Evolutionary conservation across 2,888 invertebrate genomes (phyloP), one percentile per base, ranked within the genome.

Genomic region (Leptopilina myrica): DNA sequence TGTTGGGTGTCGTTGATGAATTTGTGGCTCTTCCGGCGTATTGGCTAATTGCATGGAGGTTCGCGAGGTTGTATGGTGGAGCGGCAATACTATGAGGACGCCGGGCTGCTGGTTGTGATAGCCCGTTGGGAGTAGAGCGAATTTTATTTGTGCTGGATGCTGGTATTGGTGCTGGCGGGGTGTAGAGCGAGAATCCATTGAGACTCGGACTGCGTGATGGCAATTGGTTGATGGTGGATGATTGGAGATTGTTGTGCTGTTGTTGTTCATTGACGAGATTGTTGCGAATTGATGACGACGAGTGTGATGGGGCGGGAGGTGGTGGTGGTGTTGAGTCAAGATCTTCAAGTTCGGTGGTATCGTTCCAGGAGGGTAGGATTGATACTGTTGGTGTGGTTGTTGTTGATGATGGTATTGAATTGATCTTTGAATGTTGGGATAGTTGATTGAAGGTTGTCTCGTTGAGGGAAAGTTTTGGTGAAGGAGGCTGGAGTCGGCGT

Each of bases 61-160:
- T 94, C 90, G 85, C 93, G 91, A 85, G 92, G 88, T 85, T 88
- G 89, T 88, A 90, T 69, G 93, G 92, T 84, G 93, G 92, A 65
- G 93, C 91, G 87, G 93, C 92, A 84, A 93, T 93, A 89, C 94
- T 94, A 87, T 93, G 93, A 81, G 94, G 93, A 87, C 94, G 92
- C 83, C 94, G 92, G 86, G 89, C 85, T 84, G 88, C 84, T 84
- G 90, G 85, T 79, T 89, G 88, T 83, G 90, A 86, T 84, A 89
- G 53, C 81, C 90, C 90, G 85, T 90, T 90, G 85, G 90, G 89
- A 83, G 89, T 88, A 85, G 91, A 89, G 83, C 90, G 89, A 84
- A 89, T 64, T 89, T 91, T 91, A 86, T 86, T 87, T 85, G 89
- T 84, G 75, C 89, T 88, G 80, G 90, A 89, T 84, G 90, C 87